phyloP scores from a whole-genome alignment of 2,797 vertebrate species.

The Artibeus jamaicensis region DNA sequence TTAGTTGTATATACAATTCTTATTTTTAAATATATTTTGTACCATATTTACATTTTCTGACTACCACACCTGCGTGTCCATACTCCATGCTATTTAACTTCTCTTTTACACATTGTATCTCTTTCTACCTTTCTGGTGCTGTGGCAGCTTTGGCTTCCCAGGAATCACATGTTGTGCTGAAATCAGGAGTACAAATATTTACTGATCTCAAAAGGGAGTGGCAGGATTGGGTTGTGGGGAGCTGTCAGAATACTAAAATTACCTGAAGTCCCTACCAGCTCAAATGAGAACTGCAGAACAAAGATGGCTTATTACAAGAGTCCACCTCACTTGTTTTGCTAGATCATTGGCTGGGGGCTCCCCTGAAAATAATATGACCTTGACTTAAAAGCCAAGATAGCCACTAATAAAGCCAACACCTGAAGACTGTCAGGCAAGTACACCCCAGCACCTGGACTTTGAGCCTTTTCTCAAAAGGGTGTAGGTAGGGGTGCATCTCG shows the following conservation, averaged over 20 bases:
- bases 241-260: background rate
- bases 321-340: background rate
- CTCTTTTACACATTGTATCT: background rate
- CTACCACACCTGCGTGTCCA: background rate
- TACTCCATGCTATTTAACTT: background rate
- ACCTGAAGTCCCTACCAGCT: background rate
- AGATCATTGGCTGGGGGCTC: background rate
- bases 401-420: background rate
- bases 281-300: background rate
- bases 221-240: background rate
- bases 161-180: background rate
- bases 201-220: background rate
- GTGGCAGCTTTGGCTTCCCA: background rate
- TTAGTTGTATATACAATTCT: background rate
- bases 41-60: background rate
- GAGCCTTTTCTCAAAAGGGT: background rate
- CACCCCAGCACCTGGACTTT: background rate
- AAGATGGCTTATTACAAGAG: background rate
- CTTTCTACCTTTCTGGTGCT: background rate
- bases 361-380: background rate
- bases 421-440: background rate
- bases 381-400: background rate
- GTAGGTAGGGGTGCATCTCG: background rate
- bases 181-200: background rate
- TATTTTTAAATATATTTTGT: background rate